Conservation (phyloP, 2,797 vertebrate species). For the Vultur gryphus region DNA sequence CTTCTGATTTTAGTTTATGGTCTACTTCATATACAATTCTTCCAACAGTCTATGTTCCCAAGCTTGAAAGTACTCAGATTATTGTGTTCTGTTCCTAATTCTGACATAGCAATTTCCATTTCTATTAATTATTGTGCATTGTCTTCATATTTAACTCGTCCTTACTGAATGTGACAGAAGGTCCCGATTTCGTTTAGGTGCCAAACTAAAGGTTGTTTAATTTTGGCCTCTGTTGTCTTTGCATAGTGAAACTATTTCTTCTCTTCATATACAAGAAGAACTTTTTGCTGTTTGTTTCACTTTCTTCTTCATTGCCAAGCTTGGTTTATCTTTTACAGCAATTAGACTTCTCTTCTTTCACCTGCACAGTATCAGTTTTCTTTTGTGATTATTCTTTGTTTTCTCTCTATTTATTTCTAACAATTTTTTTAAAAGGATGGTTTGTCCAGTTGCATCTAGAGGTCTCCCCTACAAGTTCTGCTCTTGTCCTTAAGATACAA, state of each 20-base stretch:
- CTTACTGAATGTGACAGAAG: not conserved
- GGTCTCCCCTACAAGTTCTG: not conserved
- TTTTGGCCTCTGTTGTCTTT: not conserved
- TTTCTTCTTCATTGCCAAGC: not conserved
- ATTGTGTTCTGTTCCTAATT: not conserved
- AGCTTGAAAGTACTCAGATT: not conserved
- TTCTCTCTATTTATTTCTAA: not conserved
- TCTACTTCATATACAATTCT: not conserved
- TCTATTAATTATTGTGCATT: not conserved
- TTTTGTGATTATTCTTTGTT: not conserved
- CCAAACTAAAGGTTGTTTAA: not conserved
- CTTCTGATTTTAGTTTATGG: not conserved
- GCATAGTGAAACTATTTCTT: not conserved
- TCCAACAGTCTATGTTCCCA: not conserved
- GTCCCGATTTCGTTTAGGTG: not conserved
- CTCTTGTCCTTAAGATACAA: not conserved
- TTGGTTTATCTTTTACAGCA: not conserved
- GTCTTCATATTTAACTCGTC: not conserved
- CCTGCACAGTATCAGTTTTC: not conserved
- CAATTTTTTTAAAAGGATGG: not conserved
- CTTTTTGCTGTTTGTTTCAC: not conserved
- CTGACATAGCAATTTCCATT: not conserved
- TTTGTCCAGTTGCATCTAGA: not conserved
- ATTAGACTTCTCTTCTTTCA: not conserved
- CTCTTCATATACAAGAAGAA: not conserved